Percentiles rank a stretch among this genome's conserved stretches.
Conservation (phyloP, 2,113 vertebrate genomes). For the Clarias gariepinus region DNA sequence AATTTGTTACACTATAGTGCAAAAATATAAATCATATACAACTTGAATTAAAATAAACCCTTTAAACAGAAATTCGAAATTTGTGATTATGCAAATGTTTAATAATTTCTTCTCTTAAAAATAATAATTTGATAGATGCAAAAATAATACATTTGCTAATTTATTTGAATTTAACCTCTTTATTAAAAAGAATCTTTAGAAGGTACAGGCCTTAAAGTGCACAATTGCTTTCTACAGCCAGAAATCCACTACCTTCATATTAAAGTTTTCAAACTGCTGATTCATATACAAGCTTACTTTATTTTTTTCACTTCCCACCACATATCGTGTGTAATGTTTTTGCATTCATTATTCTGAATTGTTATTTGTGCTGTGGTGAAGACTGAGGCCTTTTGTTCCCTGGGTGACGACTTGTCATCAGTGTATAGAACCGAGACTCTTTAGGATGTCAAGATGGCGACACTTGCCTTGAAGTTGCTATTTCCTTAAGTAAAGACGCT, state of each 20-base stretch:
- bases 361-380: slow-evolving; percentile 2
- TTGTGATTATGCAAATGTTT: not conserved
- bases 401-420: slow-evolving; percentile 50
- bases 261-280: not conserved
- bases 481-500: slow-evolving; percentile 56
- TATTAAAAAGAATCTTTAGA: not conserved
- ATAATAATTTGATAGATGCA: not conserved
- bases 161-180: not conserved
- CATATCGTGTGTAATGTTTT: not conserved
- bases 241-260: not conserved
- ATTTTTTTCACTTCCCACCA: not conserved
- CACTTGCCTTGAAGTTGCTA: slow-evolving; percentile 57
- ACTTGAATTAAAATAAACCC: not conserved
- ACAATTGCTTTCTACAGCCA: not conserved
- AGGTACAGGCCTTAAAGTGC: no score
- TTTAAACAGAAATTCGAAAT: not conserved
- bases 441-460: slow-evolving; percentile 51
- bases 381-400: slow-evolving; percentile 39
- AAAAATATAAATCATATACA: not conserved
- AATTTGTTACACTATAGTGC: not conserved
- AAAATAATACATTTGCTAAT: no score
- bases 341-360: slow-evolving; percentile 31
- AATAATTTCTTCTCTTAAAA: not conserved
- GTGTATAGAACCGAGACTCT: slow-evolving; percentile 44
- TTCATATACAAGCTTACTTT: not conserved